Evolutionary conservation across 2,888 invertebrate species (phyloP), one percentile per base, ranked within the genome.

Genomic region (Tetragonisca angustula): DNA sequence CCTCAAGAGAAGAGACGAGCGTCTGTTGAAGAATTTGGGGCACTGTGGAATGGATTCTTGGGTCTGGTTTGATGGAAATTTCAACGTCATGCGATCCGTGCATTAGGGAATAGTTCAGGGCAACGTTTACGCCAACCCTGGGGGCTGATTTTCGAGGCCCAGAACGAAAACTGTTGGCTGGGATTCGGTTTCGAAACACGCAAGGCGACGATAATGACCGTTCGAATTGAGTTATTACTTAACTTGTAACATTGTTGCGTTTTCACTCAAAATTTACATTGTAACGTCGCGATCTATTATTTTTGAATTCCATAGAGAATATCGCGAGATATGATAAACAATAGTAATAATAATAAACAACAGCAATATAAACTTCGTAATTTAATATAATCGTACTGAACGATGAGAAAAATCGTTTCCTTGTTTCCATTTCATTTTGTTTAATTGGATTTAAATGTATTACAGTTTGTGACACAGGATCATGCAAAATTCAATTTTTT

Each of bases 61-160:
- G 56, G 77, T 13, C 52, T 54, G 49, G 43, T 62, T 73, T 54
- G 32, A 52, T 70, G 81, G 76, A 76, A 80, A 88, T 85, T 86
- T 87, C 79, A 67, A 17, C 74, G 83, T 88, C 89, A 89, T 89
- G 89, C 89, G 87, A 89, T 90, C 85, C 88, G 87, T 81, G 75
- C 88, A 88, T 89, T 90, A 89, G 88, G 84, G 84, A 85, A 79
- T 84, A 88, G 83, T 75, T 77, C 13, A 24, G 64, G 54, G 74
- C 59, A 70, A 71, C 79, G 76, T 81, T 87, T 84, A 77, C 84
- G 79, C 79, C 36, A 77, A 59, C 84, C 77, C 81, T 79, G 19
- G 68, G 68, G 71, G 78, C 71, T 78, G 81, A 77, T 88, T 87
- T 87, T 76, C 59, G 81, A 74, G 76, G 69, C 76, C 80, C 76